Percentiles rank a stretch among this genome's conserved stretches.
These are phyloP conservation scores for Alauda arvensis DNA, from an alignment of 2,797 vertebrate species.

Conservation along the genomic window DNA sequence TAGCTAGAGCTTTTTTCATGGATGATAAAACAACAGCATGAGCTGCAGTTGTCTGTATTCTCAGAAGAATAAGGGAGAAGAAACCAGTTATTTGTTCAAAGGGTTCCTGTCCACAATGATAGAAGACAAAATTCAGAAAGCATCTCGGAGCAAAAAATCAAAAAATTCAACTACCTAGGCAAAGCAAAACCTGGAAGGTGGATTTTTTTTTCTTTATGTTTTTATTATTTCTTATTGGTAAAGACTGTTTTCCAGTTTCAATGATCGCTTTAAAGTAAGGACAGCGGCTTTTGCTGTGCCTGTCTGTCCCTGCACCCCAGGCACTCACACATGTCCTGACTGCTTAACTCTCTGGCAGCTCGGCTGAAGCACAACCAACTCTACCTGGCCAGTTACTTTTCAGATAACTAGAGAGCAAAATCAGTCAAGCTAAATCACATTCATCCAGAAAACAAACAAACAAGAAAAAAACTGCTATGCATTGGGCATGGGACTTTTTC, in stretches of 20 bases:
- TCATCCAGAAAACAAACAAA: slow-evolving; percentile 17
- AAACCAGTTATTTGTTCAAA: not conserved
- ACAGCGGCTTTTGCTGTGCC: not conserved
- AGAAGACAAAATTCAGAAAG: not conserved
- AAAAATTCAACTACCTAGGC: not conserved
- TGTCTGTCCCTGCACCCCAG: not conserved
- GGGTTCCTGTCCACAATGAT: not conserved
- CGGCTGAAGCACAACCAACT: not conserved
- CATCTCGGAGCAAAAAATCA: not conserved
- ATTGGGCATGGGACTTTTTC: not conserved
- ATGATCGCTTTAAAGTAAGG: not conserved
- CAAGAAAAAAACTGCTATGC: not conserved
- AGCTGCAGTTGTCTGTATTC: not conserved
- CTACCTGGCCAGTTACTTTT: not conserved
- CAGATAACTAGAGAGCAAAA: not conserved
- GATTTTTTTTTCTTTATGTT: not conserved
- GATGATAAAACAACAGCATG: not conserved
- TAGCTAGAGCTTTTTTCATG: not conserved
- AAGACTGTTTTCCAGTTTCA: not conserved
- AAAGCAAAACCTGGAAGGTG: not conserved
- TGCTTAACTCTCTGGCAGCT: not conserved
- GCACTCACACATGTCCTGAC: not conserved
- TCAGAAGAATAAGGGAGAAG: not conserved
- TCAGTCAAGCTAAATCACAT: not conserved
- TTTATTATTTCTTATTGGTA: not conserved